Conservation (phyloP, 2,888 invertebrate species). For the Trachelus troglodyta region DNA sequence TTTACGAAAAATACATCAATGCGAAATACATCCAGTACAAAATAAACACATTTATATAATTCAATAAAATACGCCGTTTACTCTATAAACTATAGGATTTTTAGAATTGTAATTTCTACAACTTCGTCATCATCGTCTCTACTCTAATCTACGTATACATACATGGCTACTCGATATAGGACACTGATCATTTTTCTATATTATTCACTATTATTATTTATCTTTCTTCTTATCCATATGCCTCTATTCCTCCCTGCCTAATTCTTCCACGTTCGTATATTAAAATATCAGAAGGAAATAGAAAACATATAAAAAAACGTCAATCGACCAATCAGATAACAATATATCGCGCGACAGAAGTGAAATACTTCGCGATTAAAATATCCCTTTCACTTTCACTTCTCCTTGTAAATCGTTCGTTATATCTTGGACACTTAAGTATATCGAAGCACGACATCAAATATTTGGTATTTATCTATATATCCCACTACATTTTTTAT, state of each 20-base stretch:
- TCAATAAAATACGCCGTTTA: constrained; percentile 2
- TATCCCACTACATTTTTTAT: constrained; percentile 14
- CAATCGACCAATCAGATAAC: not conserved
- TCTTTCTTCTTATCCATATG: not conserved
- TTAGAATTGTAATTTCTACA: not conserved
- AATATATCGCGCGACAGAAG: not conserved
- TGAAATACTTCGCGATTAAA: not conserved
- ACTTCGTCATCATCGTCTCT: not conserved
- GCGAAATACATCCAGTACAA: constrained; percentile 52
- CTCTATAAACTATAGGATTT: not conserved
- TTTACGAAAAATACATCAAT: constrained; percentile 52
- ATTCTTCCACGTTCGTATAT: not conserved
- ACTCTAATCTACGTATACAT: not conserved
- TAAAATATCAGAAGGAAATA: not conserved
- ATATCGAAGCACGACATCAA: constrained; percentile 38
- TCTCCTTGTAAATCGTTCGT: not conserved
- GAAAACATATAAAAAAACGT: not conserved
- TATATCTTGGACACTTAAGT: constrained; percentile 39
- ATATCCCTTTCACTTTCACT: not conserved
- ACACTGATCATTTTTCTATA: constrained; percentile 21
- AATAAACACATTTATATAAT: constrained; percentile 51
- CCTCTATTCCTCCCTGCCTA: not conserved
- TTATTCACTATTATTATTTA: not conserved
- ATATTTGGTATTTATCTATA: constrained; percentile 18
- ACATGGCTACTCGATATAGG: constrained; percentile 13